Evolutionary conservation across 2,797 vertebrate genomes (phyloP).

Genomic region (Gephyroberyx darwinii): DNA sequence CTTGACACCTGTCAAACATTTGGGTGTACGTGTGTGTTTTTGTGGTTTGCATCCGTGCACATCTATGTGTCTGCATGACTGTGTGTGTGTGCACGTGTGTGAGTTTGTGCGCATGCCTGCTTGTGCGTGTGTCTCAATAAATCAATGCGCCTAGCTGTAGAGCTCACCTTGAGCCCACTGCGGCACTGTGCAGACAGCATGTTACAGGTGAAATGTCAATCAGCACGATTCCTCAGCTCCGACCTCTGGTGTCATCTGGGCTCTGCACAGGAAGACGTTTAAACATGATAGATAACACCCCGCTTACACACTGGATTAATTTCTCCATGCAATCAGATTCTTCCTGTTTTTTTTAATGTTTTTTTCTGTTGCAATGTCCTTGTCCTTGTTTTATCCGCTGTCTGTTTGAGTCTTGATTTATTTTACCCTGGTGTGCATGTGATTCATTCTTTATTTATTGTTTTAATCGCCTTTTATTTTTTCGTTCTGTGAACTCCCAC

Average conservation of each 20-base stretch:
- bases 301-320: neutral
- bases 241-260: slow-evolving; percentile 20
- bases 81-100: neutral
- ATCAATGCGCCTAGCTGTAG: slow-evolving; percentile 40
- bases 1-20: slow-evolving; percentile 61
- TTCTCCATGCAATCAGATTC: neutral
- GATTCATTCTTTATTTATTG: slow-evolving; percentile 15
- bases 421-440: neutral
- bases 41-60: neutral
- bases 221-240: slow-evolving; percentile 12
- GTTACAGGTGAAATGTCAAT: slow-evolving; percentile 62
- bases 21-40: slow-evolving; percentile 32
- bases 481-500: neutral
- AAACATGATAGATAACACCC: slow-evolving; percentile 6
- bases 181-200: neutral
- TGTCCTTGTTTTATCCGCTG: neutral
- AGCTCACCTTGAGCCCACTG: slow-evolving; percentile 45
- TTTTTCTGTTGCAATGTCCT: neutral
- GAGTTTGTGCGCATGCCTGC: neutral
- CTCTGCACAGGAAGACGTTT: slow-evolving; percentile 4
- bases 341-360: no score
- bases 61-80: neutral
- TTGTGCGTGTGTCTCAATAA: slow-evolving; percentile 11
- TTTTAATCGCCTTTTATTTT: slow-evolving; percentile 44
- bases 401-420: neutral